Conservation (phyloP, 2,113 vertebrate species). For the Sciurus niger region DNA sequence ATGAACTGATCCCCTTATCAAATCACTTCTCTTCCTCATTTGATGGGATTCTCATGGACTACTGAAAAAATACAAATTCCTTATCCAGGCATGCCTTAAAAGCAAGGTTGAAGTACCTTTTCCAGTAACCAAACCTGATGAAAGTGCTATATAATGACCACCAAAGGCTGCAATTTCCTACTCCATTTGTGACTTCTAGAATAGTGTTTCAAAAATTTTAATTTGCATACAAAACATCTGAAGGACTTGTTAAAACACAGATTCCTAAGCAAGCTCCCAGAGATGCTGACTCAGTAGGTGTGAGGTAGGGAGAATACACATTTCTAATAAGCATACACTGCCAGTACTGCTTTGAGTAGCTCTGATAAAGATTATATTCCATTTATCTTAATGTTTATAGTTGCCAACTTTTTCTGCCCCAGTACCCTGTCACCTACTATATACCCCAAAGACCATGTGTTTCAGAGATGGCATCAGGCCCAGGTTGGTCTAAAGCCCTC, state of each 20-base stretch:
- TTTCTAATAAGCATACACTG: constrained; percentile 41
- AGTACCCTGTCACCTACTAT: not conserved
- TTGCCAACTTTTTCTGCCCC: not conserved
- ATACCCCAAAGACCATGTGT: not conserved
- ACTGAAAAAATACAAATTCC: constrained; percentile 61
- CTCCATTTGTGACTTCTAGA: constrained; percentile 47
- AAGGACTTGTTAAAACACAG: constrained; percentile 66
- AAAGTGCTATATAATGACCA: constrained; percentile 32
- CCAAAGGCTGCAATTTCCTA: constrained; percentile 53
- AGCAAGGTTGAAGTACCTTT: constrained; percentile 38
- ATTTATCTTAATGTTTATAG: constrained; percentile 32
- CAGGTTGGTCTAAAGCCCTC: constrained; percentile 25
- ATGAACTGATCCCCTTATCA: not conserved
- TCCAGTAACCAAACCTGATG: not conserved
- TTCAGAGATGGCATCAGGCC: constrained; percentile 53
- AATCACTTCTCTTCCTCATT: constrained; percentile 54
- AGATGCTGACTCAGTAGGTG: constrained; percentile 47
- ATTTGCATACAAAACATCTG: constrained; percentile 38
- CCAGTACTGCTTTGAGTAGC: constrained; percentile 54
- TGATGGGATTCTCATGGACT: constrained; percentile 16
- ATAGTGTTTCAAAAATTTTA: constrained; percentile 62
- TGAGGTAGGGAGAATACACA: not conserved
- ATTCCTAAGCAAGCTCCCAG: constrained; percentile 54
- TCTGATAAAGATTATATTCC: constrained; percentile 43
- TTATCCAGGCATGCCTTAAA: constrained; percentile 31